Percentiles rank a stretch among this genome's conserved stretches.
These are phyloP conservation scores for Anthopleura xanthogrammica DNA, from an alignment of 92 coral and sea anemone genomes.

Conservation along the genomic window DNA sequence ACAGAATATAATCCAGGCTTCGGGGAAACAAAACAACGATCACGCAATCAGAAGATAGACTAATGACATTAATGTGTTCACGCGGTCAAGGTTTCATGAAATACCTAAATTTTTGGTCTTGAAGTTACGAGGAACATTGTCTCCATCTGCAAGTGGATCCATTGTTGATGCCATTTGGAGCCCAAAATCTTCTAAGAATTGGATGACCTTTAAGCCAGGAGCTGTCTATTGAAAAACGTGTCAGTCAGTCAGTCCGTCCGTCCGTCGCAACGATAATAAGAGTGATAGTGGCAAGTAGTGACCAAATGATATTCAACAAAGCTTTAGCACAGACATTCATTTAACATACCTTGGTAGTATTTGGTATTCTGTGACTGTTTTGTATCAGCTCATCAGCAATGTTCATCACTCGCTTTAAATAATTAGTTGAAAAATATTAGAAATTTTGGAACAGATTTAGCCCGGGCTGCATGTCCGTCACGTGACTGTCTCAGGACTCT, in stretches of 20 bases:
- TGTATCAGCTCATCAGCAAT: conserved; percentile 42
- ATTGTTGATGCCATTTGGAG: conserved; percentile 42
- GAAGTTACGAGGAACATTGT: background rate
- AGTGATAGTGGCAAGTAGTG: too few species aligned
- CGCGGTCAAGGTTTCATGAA: too few species aligned
- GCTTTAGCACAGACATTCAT: too few species aligned
- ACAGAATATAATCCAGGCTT: too few species aligned
- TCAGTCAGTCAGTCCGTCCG: too few species aligned
- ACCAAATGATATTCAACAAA: too few species aligned
- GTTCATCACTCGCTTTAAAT: conserved; percentile 25
- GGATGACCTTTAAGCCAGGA: conserved; percentile 32
- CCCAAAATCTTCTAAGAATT: conserved; percentile 42
- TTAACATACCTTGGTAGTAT: conserved; percentile 34
- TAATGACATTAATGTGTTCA: background rate
- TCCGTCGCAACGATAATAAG: too few species aligned
- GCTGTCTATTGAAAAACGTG: conserved; percentile 7
- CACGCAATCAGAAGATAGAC: too few species aligned
- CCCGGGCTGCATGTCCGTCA: too few species aligned
- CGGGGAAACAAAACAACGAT: too few species aligned
- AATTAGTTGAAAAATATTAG: background rate
- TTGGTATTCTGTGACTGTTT: conserved; percentile 44
- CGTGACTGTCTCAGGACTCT: too few species aligned
- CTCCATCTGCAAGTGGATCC: conserved; percentile 2
- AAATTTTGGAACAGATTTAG: too few species aligned
- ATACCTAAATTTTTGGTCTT: conserved; percentile 4